Base-by-base conservation (phyloP, 23 tunicate genomes). In the Halocynthia aurantium region DNA sequence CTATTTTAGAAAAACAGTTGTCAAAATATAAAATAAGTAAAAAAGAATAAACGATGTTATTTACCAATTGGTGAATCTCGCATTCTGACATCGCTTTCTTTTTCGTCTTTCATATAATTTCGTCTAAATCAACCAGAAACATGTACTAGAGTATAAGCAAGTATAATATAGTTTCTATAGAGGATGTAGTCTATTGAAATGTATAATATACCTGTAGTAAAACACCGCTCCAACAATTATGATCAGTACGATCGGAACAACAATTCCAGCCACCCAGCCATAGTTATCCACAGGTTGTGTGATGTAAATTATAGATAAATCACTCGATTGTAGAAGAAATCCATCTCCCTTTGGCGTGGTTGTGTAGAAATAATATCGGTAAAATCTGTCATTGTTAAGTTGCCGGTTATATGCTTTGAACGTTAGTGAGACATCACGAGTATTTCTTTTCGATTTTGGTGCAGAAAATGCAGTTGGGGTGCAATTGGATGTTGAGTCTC, bases 251-350 rank as follows among this genome's bases (percentile, higher is more conserved):
- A 74, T 55, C 20, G 78, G 78, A n/a, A 74, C 57, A 22, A 74
- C 78, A 0, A 74, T 53, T 74, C 62, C 78, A 52, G 57, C 63
- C 55, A 74, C 31, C 78, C 78, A 74, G 8, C 17, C 22, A 64
- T 74, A 74, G 21, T 18, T 17, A 0, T 74, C 78, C 55, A 2
- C 19, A 71, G 12, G 5, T 67, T n/a, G 72, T 56, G 62, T 74
- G 15, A 56, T 18, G 31, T 51, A 54, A n/a, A 54, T 53, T 7
- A 7, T 2, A 20, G 78, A 74, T 15, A 74, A 54, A 5, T 74
- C 62, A n/a, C 78, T 74, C 56, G 63, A 49, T 54, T 56, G 78
- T 8, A 53, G 18, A 19, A 54, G 56, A 74, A 52, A 54, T 44
- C 8, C 21, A 21, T 62, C 18, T 8, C 21, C 62, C 15, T n/a